Conservation (phyloP, 64 coral and sea anemone species). For the Trachythela sp. region DNA sequence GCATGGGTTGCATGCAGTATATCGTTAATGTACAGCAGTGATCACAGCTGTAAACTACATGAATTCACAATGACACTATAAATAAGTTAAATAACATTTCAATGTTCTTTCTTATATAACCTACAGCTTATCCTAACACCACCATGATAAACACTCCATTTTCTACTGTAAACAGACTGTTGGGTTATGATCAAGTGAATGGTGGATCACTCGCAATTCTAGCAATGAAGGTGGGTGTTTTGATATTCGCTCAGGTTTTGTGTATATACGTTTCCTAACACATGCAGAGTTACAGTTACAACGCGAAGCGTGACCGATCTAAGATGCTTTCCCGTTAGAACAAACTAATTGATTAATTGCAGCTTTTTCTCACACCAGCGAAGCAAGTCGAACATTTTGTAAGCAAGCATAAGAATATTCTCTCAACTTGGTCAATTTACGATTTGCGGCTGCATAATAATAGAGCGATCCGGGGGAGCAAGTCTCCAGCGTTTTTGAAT, state of each 20-base stretch:
- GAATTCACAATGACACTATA: conserved; percentile 15
- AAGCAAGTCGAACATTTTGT: not conserved
- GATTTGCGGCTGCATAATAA: conserved; percentile 13
- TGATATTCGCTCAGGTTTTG: conserved; percentile 1
- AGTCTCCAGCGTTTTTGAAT: not conserved
- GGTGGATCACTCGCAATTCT: not conserved
- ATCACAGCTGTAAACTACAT: not conserved
- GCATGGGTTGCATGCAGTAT: conserved; percentile 17
- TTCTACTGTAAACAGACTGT: too few species aligned
- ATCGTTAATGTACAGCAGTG: conserved; percentile 18
- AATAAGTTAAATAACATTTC: not conserved
- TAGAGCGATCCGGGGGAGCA: not conserved
- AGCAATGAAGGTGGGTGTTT: not conserved
- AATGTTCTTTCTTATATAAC: not conserved
- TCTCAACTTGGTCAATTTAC: not conserved
- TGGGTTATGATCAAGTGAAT: too few species aligned
- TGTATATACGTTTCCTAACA: not conserved
- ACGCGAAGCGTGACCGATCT: not conserved
- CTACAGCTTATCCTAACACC: not conserved
- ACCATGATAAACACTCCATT: not conserved
- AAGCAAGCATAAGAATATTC: not conserved
- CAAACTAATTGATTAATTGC: conserved; percentile 1
- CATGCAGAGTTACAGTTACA: conserved; percentile 19
- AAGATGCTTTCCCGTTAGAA: not conserved
- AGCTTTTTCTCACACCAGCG: not conserved